Conservation (phyloP, 2,888 invertebrate species). For the Cantharis rufa region DNA sequence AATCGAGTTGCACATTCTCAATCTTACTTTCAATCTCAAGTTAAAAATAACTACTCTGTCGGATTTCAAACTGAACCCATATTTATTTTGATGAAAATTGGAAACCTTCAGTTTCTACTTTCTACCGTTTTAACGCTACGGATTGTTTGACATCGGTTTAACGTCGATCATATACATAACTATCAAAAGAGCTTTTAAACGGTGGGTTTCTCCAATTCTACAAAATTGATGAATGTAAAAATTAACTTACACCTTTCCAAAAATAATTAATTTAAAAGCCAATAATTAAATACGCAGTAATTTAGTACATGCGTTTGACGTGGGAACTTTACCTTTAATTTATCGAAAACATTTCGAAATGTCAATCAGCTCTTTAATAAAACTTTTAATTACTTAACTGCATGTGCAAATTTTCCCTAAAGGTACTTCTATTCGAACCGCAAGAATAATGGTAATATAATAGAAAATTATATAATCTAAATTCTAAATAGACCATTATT, state of each 20-base stretch:
- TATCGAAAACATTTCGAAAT: background rate
- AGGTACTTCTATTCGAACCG: background rate
- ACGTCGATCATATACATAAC: no score
- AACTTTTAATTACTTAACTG: background rate
- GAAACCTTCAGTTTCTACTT: no score
- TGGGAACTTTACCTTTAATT: background rate
- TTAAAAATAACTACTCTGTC: no score
- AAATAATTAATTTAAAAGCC: background rate
- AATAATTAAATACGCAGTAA: background rate
- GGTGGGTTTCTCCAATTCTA: background rate
- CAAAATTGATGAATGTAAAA: background rate
- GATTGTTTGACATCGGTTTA: no score
- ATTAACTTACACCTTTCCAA: background rate
- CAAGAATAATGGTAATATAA: background rate
- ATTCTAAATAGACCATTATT: constrained; percentile 13
- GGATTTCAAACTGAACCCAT: no score
- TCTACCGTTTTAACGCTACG: no score
- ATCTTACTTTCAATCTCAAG: no score
- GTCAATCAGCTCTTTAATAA: background rate
- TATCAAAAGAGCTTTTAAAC: no score
- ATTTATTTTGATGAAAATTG: no score
- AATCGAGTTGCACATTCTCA: no score
- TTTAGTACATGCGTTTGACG: background rate
- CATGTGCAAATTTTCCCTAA: background rate
- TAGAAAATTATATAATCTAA: constrained; percentile 16